Conservation (phyloP, 2,113 vertebrate species). For the Microcebus murinus region DNA sequence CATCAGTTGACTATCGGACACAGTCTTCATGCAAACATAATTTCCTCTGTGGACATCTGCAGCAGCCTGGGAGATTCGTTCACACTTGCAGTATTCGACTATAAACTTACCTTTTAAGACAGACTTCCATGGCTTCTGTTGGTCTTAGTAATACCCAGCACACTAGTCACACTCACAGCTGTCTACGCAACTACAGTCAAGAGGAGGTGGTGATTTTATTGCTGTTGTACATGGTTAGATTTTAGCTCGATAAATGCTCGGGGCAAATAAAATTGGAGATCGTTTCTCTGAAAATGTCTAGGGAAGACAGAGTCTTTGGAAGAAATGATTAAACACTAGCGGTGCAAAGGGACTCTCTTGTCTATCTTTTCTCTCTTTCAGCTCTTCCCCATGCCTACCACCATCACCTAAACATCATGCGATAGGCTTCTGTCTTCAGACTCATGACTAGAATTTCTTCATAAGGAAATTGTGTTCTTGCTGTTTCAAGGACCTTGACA, state of each 20-base stretch:
- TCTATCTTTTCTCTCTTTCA: not conserved
- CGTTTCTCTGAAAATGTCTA: not conserved
- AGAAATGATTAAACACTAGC: not conserved
- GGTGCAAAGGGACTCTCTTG: not conserved
- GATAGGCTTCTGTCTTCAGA: not conserved
- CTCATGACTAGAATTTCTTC: not conserved
- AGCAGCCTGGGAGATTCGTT: not conserved
- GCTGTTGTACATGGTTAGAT: too few species aligned
- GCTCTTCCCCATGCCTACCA: not conserved
- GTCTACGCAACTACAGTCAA: not conserved
- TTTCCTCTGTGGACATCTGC: not conserved
- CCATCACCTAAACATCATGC: not conserved
- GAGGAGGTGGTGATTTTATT: not conserved
- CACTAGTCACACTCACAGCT: too few species aligned
- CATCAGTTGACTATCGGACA: not conserved
- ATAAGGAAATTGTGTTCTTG: not conserved
- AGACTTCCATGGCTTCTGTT: not conserved
- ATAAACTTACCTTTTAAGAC: not conserved
- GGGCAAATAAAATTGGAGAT: not conserved
- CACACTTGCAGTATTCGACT: not conserved
- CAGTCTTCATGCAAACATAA: not conserved
- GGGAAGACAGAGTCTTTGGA: not conserved
- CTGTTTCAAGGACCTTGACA: not conserved
- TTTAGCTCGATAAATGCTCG: not conserved
- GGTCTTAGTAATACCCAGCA: not conserved